Evolutionary conservation across 2,888 invertebrate genomes (phyloP).

Genomic region (Synanthedon vespiformis): DNA sequence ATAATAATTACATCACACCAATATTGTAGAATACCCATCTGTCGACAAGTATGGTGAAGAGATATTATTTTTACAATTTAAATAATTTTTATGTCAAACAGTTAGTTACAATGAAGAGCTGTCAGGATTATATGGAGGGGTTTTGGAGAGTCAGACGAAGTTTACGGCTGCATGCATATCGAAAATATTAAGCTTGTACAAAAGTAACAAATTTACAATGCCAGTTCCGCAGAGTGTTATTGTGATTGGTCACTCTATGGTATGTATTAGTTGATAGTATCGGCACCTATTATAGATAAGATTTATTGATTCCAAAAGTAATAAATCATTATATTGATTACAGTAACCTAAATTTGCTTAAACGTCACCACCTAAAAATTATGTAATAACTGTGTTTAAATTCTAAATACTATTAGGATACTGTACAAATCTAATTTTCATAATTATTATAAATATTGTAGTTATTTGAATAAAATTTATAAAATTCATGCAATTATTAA

Average conservation of each 20-base stretch:
- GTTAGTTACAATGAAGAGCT: constrained; percentile 92
- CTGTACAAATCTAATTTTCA: too few species aligned
- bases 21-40: not conserved
- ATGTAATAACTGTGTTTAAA: too few species aligned
- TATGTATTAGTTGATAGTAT: constrained; percentile 33
- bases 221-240: constrained; percentile 73
- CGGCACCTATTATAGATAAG: too few species aligned
- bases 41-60: not conserved
- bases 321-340: not conserved
- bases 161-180: constrained; percentile 79
- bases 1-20: not conserved
- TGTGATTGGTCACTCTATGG: constrained; percentile 96
- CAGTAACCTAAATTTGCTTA: too few species aligned
- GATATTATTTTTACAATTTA: not conserved
- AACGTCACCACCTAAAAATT: too few species aligned
- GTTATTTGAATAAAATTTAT: too few species aligned
- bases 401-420: too few species aligned
- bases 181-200: constrained; percentile 81
- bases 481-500: too few species aligned
- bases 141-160: constrained; percentile 80
- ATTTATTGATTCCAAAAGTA: too few species aligned
- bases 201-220: constrained; percentile 51
- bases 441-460: too few species aligned
- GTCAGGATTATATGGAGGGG: constrained; percentile 88
- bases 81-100: constrained; percentile 16